Conservation (phyloP, 35 echinoderm and acorn worm species). For the Lytechinus variegatus region DNA sequence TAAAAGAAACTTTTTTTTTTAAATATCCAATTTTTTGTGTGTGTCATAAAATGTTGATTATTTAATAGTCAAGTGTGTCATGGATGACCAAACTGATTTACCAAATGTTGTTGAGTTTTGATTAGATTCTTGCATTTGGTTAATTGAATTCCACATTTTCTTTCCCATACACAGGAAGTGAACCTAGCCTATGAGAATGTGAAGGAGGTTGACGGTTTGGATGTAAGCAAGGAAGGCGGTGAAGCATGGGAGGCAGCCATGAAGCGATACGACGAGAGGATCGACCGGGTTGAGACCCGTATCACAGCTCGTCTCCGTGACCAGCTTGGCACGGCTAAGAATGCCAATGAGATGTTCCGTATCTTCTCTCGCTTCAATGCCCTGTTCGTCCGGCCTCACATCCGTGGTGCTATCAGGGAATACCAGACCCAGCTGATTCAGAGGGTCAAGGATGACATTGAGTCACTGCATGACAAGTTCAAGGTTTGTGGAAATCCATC, state of each 20-base stretch:
- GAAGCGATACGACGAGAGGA: constrained; percentile 97
- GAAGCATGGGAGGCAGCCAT: constrained; percentile 99
- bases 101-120: too few relatives aligned
- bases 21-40: too few relatives aligned
- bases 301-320: constrained; percentile 98
- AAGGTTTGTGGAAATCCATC: too few relatives aligned
- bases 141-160: background rate
- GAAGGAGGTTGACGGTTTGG: constrained; percentile 94
- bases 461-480: constrained; percentile 97
- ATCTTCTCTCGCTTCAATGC: constrained; percentile 99
- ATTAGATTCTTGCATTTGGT: background rate
- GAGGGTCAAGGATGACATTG: constrained; percentile 98
- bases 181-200: constrained; percentile 99
- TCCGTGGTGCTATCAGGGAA: constrained; percentile 96
- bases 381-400: constrained; percentile 98
- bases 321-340: constrained; percentile 98
- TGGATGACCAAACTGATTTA: too few relatives aligned
- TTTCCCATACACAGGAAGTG: constrained; percentile 70
- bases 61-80: too few relatives aligned
- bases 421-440: constrained; percentile 99
- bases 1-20: too few relatives aligned
- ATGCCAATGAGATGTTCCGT: constrained; percentile 99
- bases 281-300: constrained; percentile 95
- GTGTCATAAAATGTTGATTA: too few relatives aligned
- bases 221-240: constrained; percentile 94